phyloP scores from a whole-genome alignment of 2,888 invertebrate species.

The Macroteleia sp. region DNA sequence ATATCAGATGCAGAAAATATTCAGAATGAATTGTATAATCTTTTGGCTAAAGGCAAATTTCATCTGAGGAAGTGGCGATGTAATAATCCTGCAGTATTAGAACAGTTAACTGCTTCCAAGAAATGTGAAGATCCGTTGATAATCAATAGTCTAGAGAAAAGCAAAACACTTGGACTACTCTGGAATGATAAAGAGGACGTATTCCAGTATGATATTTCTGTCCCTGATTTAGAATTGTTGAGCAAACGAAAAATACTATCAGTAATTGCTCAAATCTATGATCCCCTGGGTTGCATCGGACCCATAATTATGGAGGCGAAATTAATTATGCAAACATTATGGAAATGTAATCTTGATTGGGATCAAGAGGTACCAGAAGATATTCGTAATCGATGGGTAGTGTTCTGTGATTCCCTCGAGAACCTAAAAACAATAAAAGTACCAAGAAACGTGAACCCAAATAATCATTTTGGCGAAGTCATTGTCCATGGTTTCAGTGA shows the following conservation, averaged over 20 bases:
- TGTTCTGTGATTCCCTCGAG: neutral
- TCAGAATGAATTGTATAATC: neutral
- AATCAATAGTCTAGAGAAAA: neutral
- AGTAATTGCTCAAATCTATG: constrained; percentile 4
- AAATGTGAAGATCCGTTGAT: neutral
- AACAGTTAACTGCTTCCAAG: neutral
- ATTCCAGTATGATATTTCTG: neutral
- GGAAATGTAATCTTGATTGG: neutral
- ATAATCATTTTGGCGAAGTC: neutral
- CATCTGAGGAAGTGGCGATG: neutral
- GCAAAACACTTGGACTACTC: neutral
- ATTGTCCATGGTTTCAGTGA: neutral
- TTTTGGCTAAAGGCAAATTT: neutral
- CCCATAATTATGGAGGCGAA: constrained; percentile 1
- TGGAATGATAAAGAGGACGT: neutral
- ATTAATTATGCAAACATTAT: neutral
- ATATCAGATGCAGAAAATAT: neutral
- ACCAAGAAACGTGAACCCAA: neutral
- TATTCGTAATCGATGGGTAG: neutral
- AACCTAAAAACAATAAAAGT: neutral
- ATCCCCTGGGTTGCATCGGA: neutral
- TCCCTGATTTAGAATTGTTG: too few species aligned
- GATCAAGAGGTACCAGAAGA: neutral
- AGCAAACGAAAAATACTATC: too few species aligned
- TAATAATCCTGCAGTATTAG: neutral